phyloP scores from a whole-genome alignment of 2,888 invertebrate genomes.

The Dyspetes luteomarginatus region DNA sequence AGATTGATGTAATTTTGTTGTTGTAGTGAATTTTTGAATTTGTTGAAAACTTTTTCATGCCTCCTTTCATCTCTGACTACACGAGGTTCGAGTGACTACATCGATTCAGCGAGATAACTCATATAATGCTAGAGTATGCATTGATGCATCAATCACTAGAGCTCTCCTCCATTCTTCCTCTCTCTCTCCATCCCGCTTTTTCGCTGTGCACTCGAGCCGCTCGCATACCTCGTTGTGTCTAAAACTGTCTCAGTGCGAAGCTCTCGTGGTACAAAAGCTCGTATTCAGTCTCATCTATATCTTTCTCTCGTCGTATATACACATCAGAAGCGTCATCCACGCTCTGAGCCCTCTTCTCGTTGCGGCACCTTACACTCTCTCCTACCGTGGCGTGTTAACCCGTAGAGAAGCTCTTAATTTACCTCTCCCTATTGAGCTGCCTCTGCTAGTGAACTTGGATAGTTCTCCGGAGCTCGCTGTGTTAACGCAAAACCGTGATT shows the following conservation, averaged over 20 bases:
- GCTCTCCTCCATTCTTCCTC: slow-evolving; percentile 3
- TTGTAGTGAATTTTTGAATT: too few relatives aligned
- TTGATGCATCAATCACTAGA: slow-evolving; percentile 43
- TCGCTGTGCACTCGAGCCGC: slow-evolving; percentile 32
- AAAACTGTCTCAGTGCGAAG: slow-evolving; percentile 75
- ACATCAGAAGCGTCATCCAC: slow-evolving; percentile 27
- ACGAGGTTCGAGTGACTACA: not conserved
- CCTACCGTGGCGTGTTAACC: slow-evolving; percentile 28
- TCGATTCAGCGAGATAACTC: slow-evolving; percentile 23
- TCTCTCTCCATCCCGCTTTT: slow-evolving; percentile 2
- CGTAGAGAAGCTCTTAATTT: slow-evolving; percentile 78
- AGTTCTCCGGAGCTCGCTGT: slow-evolving; percentile 14
- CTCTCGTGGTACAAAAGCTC: slow-evolving; percentile 64
- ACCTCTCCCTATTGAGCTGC: slow-evolving; percentile 71
- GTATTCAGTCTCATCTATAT: slow-evolving; percentile 27
- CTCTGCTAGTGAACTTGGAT: slow-evolving; percentile 16
- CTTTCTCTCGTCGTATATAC: slow-evolving; percentile 31
- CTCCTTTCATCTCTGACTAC: too few relatives aligned
- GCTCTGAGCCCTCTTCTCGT: slow-evolving; percentile 44
- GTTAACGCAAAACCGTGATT: slow-evolving; percentile 49
- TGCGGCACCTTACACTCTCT: slow-evolving; percentile 16
- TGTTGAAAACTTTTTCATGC: too few relatives aligned
- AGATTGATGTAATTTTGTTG: too few relatives aligned
- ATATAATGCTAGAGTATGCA: slow-evolving; percentile 35
- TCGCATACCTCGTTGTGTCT: slow-evolving; percentile 75